Conservation (phyloP, 2,888 invertebrate genomes). For the Callyntrura sp. region DNA sequence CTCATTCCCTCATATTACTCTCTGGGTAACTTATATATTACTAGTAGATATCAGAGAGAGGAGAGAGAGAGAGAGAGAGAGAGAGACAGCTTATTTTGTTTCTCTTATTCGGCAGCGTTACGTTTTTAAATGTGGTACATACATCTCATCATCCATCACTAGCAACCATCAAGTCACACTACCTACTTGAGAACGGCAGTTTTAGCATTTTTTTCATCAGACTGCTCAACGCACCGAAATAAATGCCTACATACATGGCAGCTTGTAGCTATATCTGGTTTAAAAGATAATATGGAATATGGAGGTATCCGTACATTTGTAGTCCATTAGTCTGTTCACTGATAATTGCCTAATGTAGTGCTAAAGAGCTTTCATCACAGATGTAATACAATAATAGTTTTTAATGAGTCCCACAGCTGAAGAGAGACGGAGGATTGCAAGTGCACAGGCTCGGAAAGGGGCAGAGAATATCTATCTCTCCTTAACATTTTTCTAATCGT, state of each 20-base stretch:
- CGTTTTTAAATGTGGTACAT: neutral
- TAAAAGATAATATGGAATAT: neutral
- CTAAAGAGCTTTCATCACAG: constrained; percentile 47
- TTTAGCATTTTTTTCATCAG: constrained; percentile 15
- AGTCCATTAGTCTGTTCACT: constrained; percentile 17
- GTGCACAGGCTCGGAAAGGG: too few relatives aligned
- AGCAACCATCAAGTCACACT: neutral
- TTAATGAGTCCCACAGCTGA: constrained; percentile 20
- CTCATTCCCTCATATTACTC: neutral
- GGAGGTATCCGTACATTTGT: neutral
- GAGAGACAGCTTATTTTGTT: neutral
- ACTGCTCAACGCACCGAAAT: neutral
- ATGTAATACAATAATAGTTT: constrained; percentile 11
- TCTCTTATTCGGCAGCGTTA: neutral
- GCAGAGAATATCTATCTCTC: too few relatives aligned
- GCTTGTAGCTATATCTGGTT: neutral
- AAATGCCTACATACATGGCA: neutral
- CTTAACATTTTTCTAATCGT: neutral
- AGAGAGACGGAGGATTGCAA: too few relatives aligned
- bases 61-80: too few relatives aligned
- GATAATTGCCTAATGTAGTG: constrained; percentile 28
- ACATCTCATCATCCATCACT: neutral
- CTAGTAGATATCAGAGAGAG: too few relatives aligned
- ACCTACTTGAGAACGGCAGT: neutral
- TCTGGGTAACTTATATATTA: neutral